Evolutionary conservation across 2,113 vertebrate genomes (phyloP).

Genomic region (Australoheros scitulus): DNA sequence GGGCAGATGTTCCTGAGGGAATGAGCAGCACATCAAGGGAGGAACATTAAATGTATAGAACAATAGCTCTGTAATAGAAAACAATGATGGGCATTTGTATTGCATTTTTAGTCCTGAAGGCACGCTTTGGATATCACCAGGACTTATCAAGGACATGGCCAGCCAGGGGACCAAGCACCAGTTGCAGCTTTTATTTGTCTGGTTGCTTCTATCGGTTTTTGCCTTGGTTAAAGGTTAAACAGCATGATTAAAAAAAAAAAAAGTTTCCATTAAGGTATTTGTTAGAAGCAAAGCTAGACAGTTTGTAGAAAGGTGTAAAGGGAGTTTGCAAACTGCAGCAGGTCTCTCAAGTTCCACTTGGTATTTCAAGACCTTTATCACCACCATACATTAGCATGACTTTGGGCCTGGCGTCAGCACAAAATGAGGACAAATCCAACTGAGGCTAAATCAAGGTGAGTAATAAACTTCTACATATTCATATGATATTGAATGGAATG

Average conservation of each 20-base stretch:
- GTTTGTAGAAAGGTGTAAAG: constrained; percentile 1
- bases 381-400: constrained; percentile 10
- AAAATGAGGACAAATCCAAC: constrained; percentile 27
- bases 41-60: constrained; percentile 39
- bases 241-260: not conserved
- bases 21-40: constrained; percentile 24
- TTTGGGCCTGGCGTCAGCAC: constrained; percentile 25
- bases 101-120: constrained; percentile 46
- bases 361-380: constrained; percentile 39
- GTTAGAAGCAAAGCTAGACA: not conserved
- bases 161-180: constrained; percentile 23
- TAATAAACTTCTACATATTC: constrained; percentile 35
- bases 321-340: not conserved
- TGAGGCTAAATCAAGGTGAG: constrained; percentile 10
- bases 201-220: constrained; percentile 16
- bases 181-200: constrained; percentile 24
- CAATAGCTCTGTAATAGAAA: constrained; percentile 48
- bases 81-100: constrained; percentile 57
- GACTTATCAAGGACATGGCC: constrained; percentile 61
- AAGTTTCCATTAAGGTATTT: constrained; percentile 10
- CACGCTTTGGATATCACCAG: constrained; percentile 34
- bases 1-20: constrained; percentile 36
- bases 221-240: constrained; percentile 13
- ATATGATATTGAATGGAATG: constrained; percentile 25
- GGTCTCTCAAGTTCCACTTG: constrained; percentile 19